Percentiles rank a stretch among this genome's conserved stretches.
These are phyloP conservation scores for Indri indri DNA, from an alignment of 2,113 vertebrate species.

Conservation along the genomic window DNA sequence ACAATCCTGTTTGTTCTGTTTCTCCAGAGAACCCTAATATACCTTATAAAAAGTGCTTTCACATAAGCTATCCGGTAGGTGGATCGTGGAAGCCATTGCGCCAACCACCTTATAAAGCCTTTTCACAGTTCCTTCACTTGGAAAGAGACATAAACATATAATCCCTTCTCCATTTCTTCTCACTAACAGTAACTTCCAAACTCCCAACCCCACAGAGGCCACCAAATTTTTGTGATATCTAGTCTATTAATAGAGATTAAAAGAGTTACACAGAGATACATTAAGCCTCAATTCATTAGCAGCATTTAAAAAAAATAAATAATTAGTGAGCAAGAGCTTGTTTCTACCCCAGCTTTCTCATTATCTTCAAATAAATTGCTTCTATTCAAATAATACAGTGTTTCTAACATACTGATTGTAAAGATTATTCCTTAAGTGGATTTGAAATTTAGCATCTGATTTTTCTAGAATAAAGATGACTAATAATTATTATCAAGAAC, in stretches of 20 bases:
- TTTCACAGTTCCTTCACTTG: neutral
- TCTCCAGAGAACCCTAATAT: neutral
- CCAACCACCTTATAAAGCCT: neutral
- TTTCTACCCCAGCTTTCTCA: neutral
- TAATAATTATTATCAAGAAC: slow-evolving; percentile 33
- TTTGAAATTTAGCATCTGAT: neutral
- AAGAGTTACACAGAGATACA: neutral
- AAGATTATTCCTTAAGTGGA: neutral
- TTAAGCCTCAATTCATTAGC: neutral
- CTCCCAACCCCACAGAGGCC: neutral
- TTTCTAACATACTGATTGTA: neutral
- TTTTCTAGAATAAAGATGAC: slow-evolving; percentile 52
- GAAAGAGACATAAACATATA: neutral
- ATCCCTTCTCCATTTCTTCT: neutral
- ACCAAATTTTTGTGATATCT: neutral
- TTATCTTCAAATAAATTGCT: neutral
- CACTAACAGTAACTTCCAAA: neutral
- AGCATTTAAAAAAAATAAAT: neutral
- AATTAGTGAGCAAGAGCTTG: neutral
- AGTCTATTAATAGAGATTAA: neutral
- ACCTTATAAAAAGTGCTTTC: neutral
- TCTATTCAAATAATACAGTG: neutral
- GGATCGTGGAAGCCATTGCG: neutral
- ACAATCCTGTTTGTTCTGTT: neutral
- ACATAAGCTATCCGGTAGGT: neutral